Evolutionary conservation across 2,888 invertebrate species (phyloP), one percentile per base, ranked within the genome.

Genomic region (Chaitophorus viminalis): DNA sequence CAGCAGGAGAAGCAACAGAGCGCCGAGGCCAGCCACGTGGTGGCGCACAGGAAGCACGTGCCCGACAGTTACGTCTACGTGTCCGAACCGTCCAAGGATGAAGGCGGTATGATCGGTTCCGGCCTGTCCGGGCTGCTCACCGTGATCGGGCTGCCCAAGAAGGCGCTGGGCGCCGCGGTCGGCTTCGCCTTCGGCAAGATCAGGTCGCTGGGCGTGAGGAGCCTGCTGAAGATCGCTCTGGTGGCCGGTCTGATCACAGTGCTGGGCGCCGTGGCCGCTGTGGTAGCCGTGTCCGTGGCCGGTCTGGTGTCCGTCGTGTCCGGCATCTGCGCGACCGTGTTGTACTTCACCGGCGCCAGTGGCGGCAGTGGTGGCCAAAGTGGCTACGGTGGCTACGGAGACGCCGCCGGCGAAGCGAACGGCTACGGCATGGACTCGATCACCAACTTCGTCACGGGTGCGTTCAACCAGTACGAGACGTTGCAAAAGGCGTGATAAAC

Each of bases 261-360:
- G 29, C 36, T 84, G 18, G 76, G 60, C 5, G 76, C 84, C 36
- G 75, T 84, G 29, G 86, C 86, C 72, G 18, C 70, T 25, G 86
- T 86, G 25, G 11, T 60, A 21, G 60, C 60, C 60, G 25, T 18
- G 21, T 18, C 86, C 86, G 78, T 86, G n/a, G 78, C 86, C 78
- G 86, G 86, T 52, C 29, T 86, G 52, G 78, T 86, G 68, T 52
- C 86, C 36, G 3, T 86, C 78, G 52, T 86, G 21, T 29, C 68
- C 29, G 77, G 21, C 54, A 8, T 86, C 11, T 78, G 86, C 86
- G n/a, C 86, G 8, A 29, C 70, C n/a, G 1, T 72, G 18, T 78
- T 78, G 3, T 78, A 86, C 54, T 60, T 60, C 60, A 11, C 78
- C 54, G 33, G 4, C n/a, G 11, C 33, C 18, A 11, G 54, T 9